phyloP scores from a whole-genome alignment of 2,113 vertebrate species.

The Erythrolamprus reginae region DNA sequence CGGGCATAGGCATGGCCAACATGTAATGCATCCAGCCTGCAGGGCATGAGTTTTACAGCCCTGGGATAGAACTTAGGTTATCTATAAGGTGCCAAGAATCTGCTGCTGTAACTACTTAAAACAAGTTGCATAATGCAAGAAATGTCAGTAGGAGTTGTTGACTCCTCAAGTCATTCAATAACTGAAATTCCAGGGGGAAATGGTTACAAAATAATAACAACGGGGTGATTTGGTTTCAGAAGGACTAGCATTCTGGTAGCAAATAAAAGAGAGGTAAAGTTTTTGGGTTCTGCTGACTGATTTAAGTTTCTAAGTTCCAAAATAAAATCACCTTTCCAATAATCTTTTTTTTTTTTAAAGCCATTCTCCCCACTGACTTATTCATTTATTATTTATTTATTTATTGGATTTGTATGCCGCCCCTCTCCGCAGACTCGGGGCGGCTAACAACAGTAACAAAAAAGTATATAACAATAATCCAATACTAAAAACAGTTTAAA shows the following conservation, averaged over 20 bases:
- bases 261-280: background rate
- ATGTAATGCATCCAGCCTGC: too few species aligned
- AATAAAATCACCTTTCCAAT: background rate
- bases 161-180: background rate
- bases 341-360: background rate
- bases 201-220: background rate
- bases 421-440: too few species aligned
- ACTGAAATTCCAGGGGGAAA: too few species aligned
- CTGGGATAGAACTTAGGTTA: background rate
- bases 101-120: background rate
- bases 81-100: background rate
- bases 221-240: background rate
- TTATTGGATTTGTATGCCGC: too few species aligned
- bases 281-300: background rate
- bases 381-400: too few species aligned
- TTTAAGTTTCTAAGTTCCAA: background rate
- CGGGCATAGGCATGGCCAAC: too few species aligned
- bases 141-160: background rate
- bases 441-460: too few species aligned
- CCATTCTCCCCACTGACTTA: background rate
- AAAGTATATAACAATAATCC: too few species aligned
- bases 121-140: background rate
- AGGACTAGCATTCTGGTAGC: background rate
- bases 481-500: too few species aligned
- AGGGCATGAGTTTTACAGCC: too few species aligned